phyloP scores from a whole-genome alignment of 2,113 vertebrate species.

The Ophthalmolycus amberensis region DNA sequence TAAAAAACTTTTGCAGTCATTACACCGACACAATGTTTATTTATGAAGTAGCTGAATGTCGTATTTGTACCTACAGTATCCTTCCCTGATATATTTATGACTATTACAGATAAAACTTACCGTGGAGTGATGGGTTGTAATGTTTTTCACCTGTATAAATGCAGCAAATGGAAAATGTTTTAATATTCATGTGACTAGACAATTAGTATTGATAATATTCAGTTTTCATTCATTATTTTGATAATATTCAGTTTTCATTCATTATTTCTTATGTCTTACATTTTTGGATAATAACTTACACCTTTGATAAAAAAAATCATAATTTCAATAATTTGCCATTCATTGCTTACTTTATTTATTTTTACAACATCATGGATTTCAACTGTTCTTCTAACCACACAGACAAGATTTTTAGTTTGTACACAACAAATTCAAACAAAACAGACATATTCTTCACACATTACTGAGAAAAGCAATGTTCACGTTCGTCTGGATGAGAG shows the following conservation, averaged over 20 bases:
- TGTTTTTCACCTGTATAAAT: neutral
- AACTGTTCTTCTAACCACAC: conserved; percentile 17
- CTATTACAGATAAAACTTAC: neutral
- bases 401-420: conserved; percentile 11
- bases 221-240: too few species aligned
- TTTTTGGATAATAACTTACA: too few species aligned
- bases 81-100: neutral
- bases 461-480: neutral
- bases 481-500: conserved; percentile 9
- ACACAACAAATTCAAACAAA: conserved; percentile 24
- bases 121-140: neutral
- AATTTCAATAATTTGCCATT: too few species aligned
- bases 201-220: neutral
- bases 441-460: conserved; percentile 24
- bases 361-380: conserved; percentile 47
- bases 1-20: neutral
- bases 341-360: too few species aligned
- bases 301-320: too few species aligned
- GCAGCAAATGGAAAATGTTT: neutral
- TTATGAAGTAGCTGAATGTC: neutral
- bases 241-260: neutral
- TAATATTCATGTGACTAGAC: neutral
- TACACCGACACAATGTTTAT: neutral
- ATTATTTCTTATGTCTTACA: neutral
- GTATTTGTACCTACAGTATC: neutral